Evolutionary conservation across 2,113 vertebrate genomes (phyloP).

Genomic region (Daboia siamensis): DNA sequence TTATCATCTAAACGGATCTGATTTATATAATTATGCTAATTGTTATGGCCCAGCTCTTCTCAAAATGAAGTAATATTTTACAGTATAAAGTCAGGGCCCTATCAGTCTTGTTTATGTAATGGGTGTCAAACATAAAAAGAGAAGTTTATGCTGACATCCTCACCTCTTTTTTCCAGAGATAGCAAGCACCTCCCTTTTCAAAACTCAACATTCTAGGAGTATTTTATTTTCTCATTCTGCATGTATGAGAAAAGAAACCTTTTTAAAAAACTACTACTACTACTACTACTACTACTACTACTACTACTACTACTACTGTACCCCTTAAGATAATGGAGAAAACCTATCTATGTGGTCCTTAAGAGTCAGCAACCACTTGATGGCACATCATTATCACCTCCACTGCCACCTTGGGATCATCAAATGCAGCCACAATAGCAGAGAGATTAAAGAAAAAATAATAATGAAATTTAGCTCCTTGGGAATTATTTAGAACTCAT

Average conservation of each 20-base stretch:
- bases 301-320: background rate
- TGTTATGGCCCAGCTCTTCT: background rate
- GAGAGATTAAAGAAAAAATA: rapidly evolving
- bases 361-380: background rate
- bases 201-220: too few relatives aligned
- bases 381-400: background rate
- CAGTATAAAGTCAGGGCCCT: background rate
- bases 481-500: background rate
- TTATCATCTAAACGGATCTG: background rate
- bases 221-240: background rate
- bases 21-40: background rate
- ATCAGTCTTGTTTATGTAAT: background rate
- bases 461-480: background rate
- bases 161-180: too few relatives aligned
- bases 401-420: background rate
- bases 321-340: background rate
- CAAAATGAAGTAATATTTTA: background rate
- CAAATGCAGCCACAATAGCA: background rate
- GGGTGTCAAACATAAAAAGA: background rate
- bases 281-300: too few relatives aligned
- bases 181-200: too few relatives aligned
- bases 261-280: background rate
- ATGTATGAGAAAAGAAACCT: background rate
- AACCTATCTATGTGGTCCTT: background rate
- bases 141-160: background rate